Conservation (phyloP, 1,140 invertebrate species). For the Pseudomyrmex pallidus region DNA sequence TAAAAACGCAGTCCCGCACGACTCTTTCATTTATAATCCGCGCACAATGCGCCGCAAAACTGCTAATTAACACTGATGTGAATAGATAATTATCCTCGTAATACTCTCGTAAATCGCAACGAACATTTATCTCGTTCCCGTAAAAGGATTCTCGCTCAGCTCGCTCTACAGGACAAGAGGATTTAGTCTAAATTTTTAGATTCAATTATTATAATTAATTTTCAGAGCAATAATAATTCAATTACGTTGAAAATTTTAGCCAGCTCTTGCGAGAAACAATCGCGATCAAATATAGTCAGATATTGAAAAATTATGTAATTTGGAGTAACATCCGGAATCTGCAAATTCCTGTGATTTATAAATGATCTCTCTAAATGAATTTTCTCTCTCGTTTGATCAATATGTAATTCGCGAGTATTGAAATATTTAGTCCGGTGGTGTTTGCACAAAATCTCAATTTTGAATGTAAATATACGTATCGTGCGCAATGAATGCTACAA, state of each 20-base stretch:
- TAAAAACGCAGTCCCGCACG: too few species aligned
- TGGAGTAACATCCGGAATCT: constrained; percentile 28
- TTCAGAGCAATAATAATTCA: too few species aligned
- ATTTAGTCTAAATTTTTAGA: constrained; percentile 16
- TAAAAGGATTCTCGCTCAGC: not conserved
- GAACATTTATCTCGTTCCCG: not conserved
- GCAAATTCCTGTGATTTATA: constrained; percentile 8
- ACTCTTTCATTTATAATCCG: not conserved
- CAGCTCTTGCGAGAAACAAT: not conserved
- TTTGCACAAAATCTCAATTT: not conserved
- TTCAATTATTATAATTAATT: too few species aligned
- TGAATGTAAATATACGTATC: constrained; percentile 3
- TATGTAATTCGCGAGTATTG: constrained; percentile 14
- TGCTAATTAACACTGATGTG: not conserved
- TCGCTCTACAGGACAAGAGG: too few species aligned
- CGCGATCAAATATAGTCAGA: not conserved
- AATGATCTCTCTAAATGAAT: constrained; percentile 22
- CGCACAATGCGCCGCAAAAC: not conserved
- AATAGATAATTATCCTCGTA: constrained; percentile 24
- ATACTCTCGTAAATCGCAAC: constrained; percentile 7
- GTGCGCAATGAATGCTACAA: not conserved
- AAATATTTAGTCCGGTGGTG: not conserved
- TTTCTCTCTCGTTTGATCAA: not conserved
- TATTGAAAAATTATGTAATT: constrained; percentile 15
- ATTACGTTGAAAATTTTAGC: not conserved